Base-by-base conservation (phyloP, 2,113 vertebrate species). In the Prietella phreatophila region DNA sequence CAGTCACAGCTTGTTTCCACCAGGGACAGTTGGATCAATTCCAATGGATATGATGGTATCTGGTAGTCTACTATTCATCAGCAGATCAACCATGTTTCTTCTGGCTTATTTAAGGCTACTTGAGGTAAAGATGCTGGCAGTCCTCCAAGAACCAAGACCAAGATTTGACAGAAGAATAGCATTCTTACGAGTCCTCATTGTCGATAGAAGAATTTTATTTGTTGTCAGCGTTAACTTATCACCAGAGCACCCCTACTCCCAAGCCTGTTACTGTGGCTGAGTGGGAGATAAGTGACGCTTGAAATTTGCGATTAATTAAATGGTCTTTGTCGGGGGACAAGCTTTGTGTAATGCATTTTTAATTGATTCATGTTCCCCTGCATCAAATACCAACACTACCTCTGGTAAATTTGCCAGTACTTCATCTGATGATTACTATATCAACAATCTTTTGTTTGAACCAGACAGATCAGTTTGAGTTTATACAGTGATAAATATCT, bases 271-370 rank as follows among this genome's bases (percentile, higher is more conserved):
- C 47, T 82, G 55, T 61, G 25, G 47, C 22, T 50, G 71, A 86
- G 75, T 60, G 78, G 87, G 87, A 89, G 60, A 86, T 81, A 89
- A 89, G 86, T 89, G 90, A 89, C 73, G 36, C 55, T 84, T 61
- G 73, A 88, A 91, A 88, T 87, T 83, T 60, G 20, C n/a, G 87
- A 82, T 76, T 92, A 89, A 91, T 93, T 92, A 78, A 90, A 90
- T 84, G 86, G 85, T 85, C 85, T 85, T 89, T 88, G 80, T 85
- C 50, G 30, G 84, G 80, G 84, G 86, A 87, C 33, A 22, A 78
- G 47, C 69, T 65, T 69, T 71, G 50, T 86, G 87, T 91, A 89
- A 88, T 90, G 87, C 58, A 36, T 88, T 91, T 94, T 93, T 93
- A 93, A 92, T 93, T 90, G 91, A 84, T 65, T 86, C 89, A 73